phyloP scores from a whole-genome alignment of 2,797 vertebrate species.

The Trichosurus vulpecula region DNA sequence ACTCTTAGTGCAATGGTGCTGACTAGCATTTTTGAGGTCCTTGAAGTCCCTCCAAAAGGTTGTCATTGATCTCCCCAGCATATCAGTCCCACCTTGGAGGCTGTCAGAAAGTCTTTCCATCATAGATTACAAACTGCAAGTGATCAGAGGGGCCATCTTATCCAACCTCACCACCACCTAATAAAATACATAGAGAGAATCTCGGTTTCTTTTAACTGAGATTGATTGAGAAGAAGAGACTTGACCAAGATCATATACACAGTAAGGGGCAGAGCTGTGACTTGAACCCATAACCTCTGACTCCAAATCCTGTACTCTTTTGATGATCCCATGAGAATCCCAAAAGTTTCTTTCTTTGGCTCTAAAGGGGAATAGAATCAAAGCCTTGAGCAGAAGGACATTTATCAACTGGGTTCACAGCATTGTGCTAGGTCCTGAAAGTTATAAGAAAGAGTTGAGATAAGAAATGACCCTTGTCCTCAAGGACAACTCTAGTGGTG shows the following conservation, averaged over 20 bases:
- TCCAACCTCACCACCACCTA: not conserved
- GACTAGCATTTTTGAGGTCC: not conserved
- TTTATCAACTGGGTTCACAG: too few relatives aligned
- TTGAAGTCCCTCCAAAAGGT: not conserved
- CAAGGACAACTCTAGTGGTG: not conserved
- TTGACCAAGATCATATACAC: not conserved
- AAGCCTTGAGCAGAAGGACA: not conserved
- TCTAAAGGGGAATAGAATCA: not conserved
- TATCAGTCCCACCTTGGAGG: not conserved
- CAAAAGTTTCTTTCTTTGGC: not conserved
- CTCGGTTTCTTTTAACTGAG: not conserved
- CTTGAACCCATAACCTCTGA: not conserved
- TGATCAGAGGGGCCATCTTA: not conserved
- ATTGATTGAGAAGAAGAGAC: not conserved
- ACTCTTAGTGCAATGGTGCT: not conserved
- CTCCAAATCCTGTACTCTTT: not conserved
- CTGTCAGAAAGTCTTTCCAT: not conserved
- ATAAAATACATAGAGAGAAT: not conserved
- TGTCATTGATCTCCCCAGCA: not conserved
- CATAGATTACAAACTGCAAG: not conserved
- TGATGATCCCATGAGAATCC: not conserved
- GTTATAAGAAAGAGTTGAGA: not conserved
- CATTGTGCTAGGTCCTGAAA: too few relatives aligned
- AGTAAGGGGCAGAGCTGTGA: not conserved
- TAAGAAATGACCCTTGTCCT: not conserved